Base-by-base conservation (phyloP, 2,888 invertebrate genomes). In the Nomada hirtipes region DNA sequence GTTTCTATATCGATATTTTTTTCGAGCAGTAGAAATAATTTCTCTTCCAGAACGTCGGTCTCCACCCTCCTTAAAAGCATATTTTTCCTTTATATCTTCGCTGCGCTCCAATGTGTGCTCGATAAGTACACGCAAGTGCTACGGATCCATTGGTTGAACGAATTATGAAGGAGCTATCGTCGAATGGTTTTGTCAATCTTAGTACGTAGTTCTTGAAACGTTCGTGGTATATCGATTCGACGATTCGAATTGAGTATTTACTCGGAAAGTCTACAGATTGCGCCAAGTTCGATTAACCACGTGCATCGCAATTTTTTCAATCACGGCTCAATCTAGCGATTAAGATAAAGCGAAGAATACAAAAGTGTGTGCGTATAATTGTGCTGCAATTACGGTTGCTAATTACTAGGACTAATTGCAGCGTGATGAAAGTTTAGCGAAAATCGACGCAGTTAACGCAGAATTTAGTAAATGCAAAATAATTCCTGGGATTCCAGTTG, bases 1-100 rank as follows among this genome's bases (percentile, higher is more conserved):
- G 63, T 81, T 81, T 81, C 81, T 73, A 74, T 72, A 70, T 70
- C 69, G 69, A 81, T 74, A 81, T 81, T 81, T 60, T 71, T 55
- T 52, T 53, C 82, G 65, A 81, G 52, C 73, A 36, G 23, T 57
- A 36, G 55, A 44, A 69, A 68, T 67, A 36, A 59, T 74, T 76
- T 76, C 73, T 75, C 76, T 4, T 42, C 50, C 60, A 11, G 26
- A 55, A 59, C 55, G 67, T 23, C 50, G 29, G 18, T 47, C 57
- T 26, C 23, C 57, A 57, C 55, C 57, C 73, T 57, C 65, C 10
- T 7, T n/a, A 18, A 42, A 13, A 67, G 67, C 67, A 50, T 59
- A 47, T 57, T 57, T 36, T n/a, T 13, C 50, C 23, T 29, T 47
- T 3, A 0, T 47, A 47, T 47, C 47, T 15, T 47, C 3, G 52